A percentile compares a stretch with the other conserved stretches of the same genome.
phyloP scores from a whole-genome alignment of 2,797 vertebrate genomes.

The Mionectes olivaceus region DNA sequence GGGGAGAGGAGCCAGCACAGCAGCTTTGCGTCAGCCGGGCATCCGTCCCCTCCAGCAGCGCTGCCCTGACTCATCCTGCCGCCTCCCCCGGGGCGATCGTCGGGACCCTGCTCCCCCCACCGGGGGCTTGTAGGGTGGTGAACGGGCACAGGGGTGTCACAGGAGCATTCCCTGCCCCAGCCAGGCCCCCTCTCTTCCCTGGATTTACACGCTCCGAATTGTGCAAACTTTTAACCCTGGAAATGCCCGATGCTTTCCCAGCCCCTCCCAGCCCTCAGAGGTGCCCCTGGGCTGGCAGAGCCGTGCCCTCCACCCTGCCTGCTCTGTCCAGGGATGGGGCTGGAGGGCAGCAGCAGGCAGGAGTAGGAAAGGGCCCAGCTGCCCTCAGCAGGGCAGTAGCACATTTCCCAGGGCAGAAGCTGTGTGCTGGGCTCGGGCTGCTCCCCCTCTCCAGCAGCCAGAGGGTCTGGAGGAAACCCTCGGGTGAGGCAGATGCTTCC shows the following conservation, averaged over 20 bases:
- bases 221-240: background rate
- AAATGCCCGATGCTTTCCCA: background rate
- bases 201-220: background rate
- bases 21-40: background rate
- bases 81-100: rapidly evolving
- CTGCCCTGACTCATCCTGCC: background rate
- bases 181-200: rapidly evolving
- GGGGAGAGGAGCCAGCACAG: slow-evolving; percentile 19
- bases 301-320: background rate
- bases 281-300: background rate
- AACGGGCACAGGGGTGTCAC: rapidly evolving
- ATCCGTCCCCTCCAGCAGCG: background rate
- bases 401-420: background rate
- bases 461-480: rapidly evolving
- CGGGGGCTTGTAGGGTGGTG: background rate
- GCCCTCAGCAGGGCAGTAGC: rapidly evolving
- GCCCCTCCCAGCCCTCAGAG: rapidly evolving
- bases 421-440: rapidly evolving
- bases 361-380: background rate
- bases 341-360: too few relatives aligned
- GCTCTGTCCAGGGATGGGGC: rapidly evolving
- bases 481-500: rapidly evolving
- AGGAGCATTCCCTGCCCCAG: rapidly evolving
- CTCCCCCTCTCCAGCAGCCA: background rate
- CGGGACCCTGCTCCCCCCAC: rapidly evolving